Evolutionary conservation across 2,797 vertebrate species (phyloP).

Genomic region (Rhinoraja longicauda): DNA sequence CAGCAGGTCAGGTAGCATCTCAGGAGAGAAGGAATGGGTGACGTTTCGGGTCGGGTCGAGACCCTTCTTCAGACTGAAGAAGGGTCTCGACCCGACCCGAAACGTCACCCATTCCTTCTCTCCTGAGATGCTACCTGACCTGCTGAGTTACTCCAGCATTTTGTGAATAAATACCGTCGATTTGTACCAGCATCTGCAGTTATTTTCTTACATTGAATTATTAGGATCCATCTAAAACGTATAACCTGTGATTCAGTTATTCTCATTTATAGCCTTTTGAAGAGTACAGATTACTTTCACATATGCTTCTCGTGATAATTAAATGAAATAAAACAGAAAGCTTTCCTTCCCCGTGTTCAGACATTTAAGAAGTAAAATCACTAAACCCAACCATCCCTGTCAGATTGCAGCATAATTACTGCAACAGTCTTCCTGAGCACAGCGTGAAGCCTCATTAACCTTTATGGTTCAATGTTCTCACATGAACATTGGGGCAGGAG

Average conservation of each 20-base stretch:
- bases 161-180: too few species aligned
- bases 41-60: too few species aligned
- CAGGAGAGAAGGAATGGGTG: too few species aligned
- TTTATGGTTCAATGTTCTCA: background rate
- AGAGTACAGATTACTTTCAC: background rate
- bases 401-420: background rate
- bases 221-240: background rate
- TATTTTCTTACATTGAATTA: background rate
- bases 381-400: background rate
- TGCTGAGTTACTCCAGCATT: too few species aligned
- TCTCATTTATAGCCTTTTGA: background rate
- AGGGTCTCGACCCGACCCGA: too few species aligned
- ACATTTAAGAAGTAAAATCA: background rate
- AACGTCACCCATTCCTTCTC: too few species aligned
- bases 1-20: too few species aligned
- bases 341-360: background rate
- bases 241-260: background rate
- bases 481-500: too few species aligned
- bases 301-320: background rate
- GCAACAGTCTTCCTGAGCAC: background rate
- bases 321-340: background rate
- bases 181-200: too few species aligned
- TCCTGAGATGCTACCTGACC: too few species aligned
- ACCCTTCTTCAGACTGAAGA: too few species aligned
- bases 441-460: background rate